Percentiles rank a stretch among this genome's conserved stretches.
Evolutionary conservation across 2,797 vertebrate species (phyloP).

Genomic region (Arremon brunneinucha): DNA sequence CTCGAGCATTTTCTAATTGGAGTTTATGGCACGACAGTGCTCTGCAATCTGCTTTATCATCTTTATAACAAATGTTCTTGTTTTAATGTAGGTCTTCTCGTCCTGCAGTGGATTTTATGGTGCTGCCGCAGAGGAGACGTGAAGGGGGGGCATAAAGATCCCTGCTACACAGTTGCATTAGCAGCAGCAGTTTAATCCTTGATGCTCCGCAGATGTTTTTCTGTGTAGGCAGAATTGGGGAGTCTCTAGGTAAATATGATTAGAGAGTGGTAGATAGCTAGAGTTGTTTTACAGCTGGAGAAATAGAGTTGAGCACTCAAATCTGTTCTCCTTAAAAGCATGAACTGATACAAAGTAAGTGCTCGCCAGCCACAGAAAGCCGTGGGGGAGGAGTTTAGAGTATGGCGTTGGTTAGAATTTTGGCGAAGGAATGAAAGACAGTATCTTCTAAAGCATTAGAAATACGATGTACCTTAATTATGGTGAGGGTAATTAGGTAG

Average conservation of each 20-base stretch:
- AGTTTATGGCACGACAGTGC: accelerated
- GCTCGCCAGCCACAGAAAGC: not conserved
- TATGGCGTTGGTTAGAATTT: not conserved
- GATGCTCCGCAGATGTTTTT: not conserved
- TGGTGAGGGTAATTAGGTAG: not conserved
- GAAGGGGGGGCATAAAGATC: not conserved
- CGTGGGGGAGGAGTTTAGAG: not conserved
- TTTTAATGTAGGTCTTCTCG: not conserved
- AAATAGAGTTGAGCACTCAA: accelerated
- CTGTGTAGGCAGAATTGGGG: not conserved
- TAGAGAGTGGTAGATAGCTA: no score
- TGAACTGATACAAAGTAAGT: not conserved
- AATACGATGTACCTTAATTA: not conserved
- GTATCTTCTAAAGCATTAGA: not conserved
- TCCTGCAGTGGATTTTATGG: not conserved
- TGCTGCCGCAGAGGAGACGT: not conserved
- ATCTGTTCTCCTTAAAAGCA: not conserved
- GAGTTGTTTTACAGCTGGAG: not conserved
- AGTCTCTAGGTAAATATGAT: not conserved
- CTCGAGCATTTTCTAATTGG: not conserved
- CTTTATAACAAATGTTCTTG: not conserved
- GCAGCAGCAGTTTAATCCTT: not conserved
- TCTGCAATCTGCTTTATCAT: not conserved
- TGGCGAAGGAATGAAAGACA: not conserved
- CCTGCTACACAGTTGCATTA: not conserved